A percentile compares a stretch with the other conserved stretches of the same genome.
Conservation (phyloP, 1,140 invertebrate species). For the Pseudachorutes palmiensis region DNA sequence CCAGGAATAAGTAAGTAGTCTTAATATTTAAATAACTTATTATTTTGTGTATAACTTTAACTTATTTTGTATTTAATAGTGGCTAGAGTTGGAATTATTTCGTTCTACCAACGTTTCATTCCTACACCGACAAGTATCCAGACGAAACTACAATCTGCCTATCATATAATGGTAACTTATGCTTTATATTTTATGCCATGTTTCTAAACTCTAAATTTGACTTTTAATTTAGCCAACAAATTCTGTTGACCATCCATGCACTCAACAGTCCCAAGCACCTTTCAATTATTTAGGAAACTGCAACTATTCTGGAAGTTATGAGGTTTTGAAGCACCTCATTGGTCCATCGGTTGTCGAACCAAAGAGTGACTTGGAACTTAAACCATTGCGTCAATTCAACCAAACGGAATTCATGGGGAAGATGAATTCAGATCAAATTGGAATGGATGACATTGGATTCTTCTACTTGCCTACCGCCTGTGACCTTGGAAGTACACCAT, state of each 20-base stretch:
- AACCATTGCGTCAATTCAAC: slow-evolving; percentile 34
- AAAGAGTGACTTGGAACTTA: background rate
- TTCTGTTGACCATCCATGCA: background rate
- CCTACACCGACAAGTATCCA: background rate
- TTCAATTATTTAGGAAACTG: background rate
- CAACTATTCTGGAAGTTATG: slow-evolving; percentile 4
- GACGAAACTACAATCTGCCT: background rate
- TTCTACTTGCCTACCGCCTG: slow-evolving; percentile 40
- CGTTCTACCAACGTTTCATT: background rate
- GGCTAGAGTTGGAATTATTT: background rate
- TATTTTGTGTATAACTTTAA: too few relatives aligned
- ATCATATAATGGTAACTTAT: background rate
- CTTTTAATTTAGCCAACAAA: background rate
- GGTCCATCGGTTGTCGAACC: background rate
- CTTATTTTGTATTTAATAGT: background rate
- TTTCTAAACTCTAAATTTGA: background rate
- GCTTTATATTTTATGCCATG: background rate
- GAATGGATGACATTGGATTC: slow-evolving; percentile 39
- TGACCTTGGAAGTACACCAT: slow-evolving; percentile 26
- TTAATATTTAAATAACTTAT: too few relatives aligned
- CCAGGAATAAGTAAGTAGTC: too few relatives aligned
- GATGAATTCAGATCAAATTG: background rate
- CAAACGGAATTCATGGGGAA: slow-evolving; percentile 39
- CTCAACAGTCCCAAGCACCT: background rate
- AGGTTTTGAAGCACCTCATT: background rate